Conservation (phyloP, 1,140 invertebrate genomes). For the Capitella teleta region DNA sequence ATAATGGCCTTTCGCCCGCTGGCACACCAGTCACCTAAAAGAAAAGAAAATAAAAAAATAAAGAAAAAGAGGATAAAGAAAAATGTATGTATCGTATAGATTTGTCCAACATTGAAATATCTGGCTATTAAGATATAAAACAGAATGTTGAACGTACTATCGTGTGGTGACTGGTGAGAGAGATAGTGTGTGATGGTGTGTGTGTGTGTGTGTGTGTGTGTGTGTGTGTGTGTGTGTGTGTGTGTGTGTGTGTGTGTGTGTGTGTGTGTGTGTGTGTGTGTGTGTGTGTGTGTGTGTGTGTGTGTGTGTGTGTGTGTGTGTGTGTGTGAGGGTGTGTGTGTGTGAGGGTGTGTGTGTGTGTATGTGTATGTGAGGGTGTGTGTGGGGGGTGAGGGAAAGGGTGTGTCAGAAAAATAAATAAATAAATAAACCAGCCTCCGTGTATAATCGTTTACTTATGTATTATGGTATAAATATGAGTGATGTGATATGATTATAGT, state of each 20-base stretch:
- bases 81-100: neutral
- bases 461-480: neutral
- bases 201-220: neutral
- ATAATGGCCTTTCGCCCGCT: too few relatives aligned
- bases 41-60: too few relatives aligned
- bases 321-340: neutral
- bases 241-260: neutral
- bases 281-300: slow-evolving; percentile 8
- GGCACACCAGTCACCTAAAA: too few relatives aligned
- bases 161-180: neutral
- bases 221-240: neutral
- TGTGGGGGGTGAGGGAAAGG: neutral
- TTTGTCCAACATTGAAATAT: neutral
- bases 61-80: too few relatives aligned
- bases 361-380: neutral
- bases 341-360: neutral
- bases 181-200: neutral
- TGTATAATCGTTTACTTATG: neutral
- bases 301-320: neutral
- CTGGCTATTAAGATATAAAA: neutral
- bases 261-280: slow-evolving; percentile 5
- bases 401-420: too few relatives aligned
- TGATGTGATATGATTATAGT: neutral
- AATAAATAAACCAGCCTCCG: neutral
- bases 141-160: neutral